Evolutionary conservation across 2,888 invertebrate genomes (phyloP).

Genomic region (Lasioglossum leucozonium): DNA sequence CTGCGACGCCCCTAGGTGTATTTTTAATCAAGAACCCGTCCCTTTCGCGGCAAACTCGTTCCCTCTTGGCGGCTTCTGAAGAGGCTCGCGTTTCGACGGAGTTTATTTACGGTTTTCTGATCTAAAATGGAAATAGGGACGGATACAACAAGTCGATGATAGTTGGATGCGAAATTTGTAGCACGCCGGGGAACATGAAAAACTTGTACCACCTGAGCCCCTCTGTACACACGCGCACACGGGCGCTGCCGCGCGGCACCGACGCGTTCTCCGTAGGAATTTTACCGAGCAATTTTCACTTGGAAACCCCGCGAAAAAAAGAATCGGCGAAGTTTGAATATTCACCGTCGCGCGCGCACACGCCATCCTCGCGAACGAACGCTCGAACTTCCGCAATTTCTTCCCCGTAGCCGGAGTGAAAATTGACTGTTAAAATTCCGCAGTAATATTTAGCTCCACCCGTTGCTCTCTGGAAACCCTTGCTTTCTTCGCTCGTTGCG

Average conservation of each 20-base stretch:
- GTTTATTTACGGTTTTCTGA: neutral
- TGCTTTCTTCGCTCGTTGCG: neutral
- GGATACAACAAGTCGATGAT: slow-evolving; percentile 6
- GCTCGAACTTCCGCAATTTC: slow-evolving; percentile 37
- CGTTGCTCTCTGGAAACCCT: neutral
- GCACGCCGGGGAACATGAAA: neutral
- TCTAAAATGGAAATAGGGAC: slow-evolving; percentile 7
- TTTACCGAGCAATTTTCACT: slow-evolving; percentile 24
- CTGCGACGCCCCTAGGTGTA: neutral
- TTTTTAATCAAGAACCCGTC: neutral
- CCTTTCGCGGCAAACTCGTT: neutral
- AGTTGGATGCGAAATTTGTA: slow-evolving; percentile 11
- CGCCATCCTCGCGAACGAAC: slow-evolving; percentile 6
- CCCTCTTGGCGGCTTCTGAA: neutral
- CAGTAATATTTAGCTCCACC: slow-evolving; percentile 36
- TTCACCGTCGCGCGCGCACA: slow-evolving; percentile 14
- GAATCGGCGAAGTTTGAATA: slow-evolving; percentile 35
- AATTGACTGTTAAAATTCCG: slow-evolving; percentile 41
- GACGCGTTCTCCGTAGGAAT: neutral
- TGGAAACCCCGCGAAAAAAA: slow-evolving; percentile 11
- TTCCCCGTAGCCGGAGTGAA: slow-evolving; percentile 30
- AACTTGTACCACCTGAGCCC: neutral
- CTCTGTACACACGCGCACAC: neutral
- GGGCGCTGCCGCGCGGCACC: neutral
- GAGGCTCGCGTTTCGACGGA: neutral